Conservation (phyloP, 2,888 invertebrate species). For the Parthenolecanium corni region DNA sequence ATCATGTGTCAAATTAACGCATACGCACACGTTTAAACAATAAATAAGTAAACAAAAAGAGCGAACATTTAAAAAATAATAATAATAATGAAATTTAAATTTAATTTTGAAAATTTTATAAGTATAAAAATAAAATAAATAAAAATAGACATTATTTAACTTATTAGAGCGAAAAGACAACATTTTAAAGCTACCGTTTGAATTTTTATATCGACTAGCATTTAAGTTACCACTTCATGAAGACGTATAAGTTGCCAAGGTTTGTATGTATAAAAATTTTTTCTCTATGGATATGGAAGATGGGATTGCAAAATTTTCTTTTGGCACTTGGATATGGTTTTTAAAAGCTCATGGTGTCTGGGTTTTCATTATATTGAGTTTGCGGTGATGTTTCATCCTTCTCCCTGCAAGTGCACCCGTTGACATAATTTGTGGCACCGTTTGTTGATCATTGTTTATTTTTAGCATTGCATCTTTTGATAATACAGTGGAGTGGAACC, state of each 20-base stretch:
- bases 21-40: neutral
- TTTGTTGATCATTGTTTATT: too few species aligned
- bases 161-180: neutral
- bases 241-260: neutral
- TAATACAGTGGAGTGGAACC: too few species aligned
- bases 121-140: neutral
- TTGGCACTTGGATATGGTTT: too few species aligned
- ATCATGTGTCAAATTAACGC: slow-evolving; percentile 14
- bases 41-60: neutral
- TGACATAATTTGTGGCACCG: too few species aligned
- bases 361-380: too few species aligned
- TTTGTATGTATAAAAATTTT: neutral
- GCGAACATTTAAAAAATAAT: neutral
- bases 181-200: neutral
- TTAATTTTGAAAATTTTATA: neutral
- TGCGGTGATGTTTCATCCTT: too few species aligned
- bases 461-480: too few species aligned
- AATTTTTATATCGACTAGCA: neutral
- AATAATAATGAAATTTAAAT: neutral
- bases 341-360: too few species aligned
- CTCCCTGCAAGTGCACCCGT: too few species aligned
- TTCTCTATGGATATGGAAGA: too few species aligned
- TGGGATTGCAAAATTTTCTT: too few species aligned
- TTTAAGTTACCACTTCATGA: too few species aligned
- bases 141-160: neutral